Base-by-base conservation (phyloP, 2,888 invertebrate genomes). In the Cheilosia soror region DNA sequence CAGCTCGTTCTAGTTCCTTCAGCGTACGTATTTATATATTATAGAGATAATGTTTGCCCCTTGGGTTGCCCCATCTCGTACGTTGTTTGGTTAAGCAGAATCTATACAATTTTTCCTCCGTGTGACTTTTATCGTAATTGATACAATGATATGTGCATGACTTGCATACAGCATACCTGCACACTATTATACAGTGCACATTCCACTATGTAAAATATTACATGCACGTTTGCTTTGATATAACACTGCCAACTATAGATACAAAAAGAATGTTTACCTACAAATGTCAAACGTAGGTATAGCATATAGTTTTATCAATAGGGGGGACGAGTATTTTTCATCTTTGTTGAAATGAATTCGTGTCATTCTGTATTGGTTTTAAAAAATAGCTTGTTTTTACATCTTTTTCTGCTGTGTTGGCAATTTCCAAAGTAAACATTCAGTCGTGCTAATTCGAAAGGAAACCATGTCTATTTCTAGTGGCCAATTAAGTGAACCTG, bases 121-220 rank as follows among this genome's bases (percentile, higher is more conserved):
- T 76, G 69, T 76, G 81, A 81, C 81, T 81, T 71, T 81, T 81
- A 76, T 65, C 76, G 81, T 81, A 81, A 81, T 81, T 81, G 76
- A 71, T 69, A 57, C 31, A 49, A 29, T 37, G 37, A 37, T 69
- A 27, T 63, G 68, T 75, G 80, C 75, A 80, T 69, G 80, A 57
- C 68, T 81, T 57, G 49, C 44, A 31, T 49, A 60, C 31, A 49
- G 57, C 44, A 31, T 49, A 60, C 31, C 75, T 37, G n/a, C n/a
- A n/a, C n/a, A n/a, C n/a, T n/a, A n/a, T n/a, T n/a, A n/a, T n/a
- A 20, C 69, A 57, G 40, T 40, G 13, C 72, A 72, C 40, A 33
- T 42, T 51, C 0, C 27, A 20, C 15, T 20, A 20, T 20, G 7
- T 37, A 20, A 15, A 5, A n/a, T 60, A 31, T 44, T 20, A 40